Conservation (phyloP, 2,888 invertebrate genomes). For the Dicyrtoma fusca region DNA sequence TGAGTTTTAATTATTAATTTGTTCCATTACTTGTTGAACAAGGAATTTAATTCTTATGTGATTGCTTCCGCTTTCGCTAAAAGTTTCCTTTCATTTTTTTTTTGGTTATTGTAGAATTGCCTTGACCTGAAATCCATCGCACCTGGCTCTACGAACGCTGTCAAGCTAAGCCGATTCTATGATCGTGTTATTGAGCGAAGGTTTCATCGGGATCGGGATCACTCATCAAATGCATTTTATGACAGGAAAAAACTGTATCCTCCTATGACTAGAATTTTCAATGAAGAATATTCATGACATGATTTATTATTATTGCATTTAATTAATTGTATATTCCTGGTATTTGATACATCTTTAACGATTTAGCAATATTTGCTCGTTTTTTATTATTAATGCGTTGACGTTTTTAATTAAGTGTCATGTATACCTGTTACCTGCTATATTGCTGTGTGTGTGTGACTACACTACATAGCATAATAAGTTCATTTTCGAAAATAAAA, state of each 20-base stretch:
- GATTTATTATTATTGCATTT: not conserved
- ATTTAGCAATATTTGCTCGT: too few species aligned
- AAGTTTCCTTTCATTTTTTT: slow-evolving; percentile 36
- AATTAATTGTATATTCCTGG: too few species aligned
- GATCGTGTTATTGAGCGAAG: slow-evolving; percentile 76
- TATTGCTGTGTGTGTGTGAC: too few species aligned
- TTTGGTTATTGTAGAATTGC: slow-evolving; percentile 63
- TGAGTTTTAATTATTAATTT: slow-evolving; percentile 57
- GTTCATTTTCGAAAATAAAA: too few species aligned
- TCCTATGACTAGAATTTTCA: slow-evolving; percentile 26
- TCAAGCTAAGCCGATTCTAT: slow-evolving; percentile 90
- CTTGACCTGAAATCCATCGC: slow-evolving; percentile 75
- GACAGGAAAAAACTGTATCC: slow-evolving; percentile 49
- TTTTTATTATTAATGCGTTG: too few species aligned
- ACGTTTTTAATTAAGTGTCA: too few species aligned
- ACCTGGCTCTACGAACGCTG: slow-evolving; percentile 93
- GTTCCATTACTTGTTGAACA: not conserved
- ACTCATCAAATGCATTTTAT: slow-evolving; percentile 40
- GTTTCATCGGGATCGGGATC: slow-evolving; percentile 59
- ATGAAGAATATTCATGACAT: slow-evolving; percentile 19
- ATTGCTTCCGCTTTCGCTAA: too few species aligned
- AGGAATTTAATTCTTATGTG: slow-evolving; percentile 16
- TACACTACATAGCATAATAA: too few species aligned
- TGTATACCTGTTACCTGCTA: too few species aligned
- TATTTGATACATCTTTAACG: too few species aligned